Evolutionary conservation across 2,888 invertebrate genomes (phyloP).

Genomic region (Diachrysia chrysitis): DNA sequence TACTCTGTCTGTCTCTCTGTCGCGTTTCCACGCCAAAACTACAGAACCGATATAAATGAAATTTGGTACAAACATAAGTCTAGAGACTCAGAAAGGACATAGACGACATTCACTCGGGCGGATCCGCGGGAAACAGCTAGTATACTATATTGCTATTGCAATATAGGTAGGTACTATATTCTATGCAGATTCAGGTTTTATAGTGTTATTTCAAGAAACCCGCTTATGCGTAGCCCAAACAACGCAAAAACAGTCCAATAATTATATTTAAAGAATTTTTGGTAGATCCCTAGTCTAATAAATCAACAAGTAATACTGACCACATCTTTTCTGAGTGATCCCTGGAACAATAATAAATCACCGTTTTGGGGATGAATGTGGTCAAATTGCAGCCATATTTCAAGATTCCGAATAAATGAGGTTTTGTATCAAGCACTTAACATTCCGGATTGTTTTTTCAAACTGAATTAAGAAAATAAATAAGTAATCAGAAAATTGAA

Average conservation of each 20-base stretch:
- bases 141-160: neutral
- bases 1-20: too few species aligned
- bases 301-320: conserved; percentile 39
- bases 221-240: neutral
- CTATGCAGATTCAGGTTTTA: too few species aligned
- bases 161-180: too few species aligned
- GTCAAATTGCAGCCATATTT: conserved; percentile 55
- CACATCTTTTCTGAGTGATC: conserved; percentile 34
- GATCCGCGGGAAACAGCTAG: too few species aligned
- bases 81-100: too few species aligned
- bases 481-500: too few species aligned
- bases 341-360: conserved; percentile 43
- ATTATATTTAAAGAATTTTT: conserved; percentile 35
- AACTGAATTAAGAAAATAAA: conserved; percentile 5
- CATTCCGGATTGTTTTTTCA: conserved; percentile 22
- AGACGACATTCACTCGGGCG: too few species aligned
- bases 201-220: too few species aligned
- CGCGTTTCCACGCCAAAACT: too few species aligned
- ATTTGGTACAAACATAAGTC: too few species aligned
- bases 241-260: conserved; percentile 18
- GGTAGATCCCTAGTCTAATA: conserved; percentile 30
- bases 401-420: conserved; percentile 40
- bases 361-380: conserved; percentile 35
- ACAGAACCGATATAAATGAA: too few species aligned
- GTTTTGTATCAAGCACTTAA: conserved; percentile 15